Base-by-base conservation (phyloP, 2,888 invertebrate genomes). In the Micoletzkya japonica region DNA sequence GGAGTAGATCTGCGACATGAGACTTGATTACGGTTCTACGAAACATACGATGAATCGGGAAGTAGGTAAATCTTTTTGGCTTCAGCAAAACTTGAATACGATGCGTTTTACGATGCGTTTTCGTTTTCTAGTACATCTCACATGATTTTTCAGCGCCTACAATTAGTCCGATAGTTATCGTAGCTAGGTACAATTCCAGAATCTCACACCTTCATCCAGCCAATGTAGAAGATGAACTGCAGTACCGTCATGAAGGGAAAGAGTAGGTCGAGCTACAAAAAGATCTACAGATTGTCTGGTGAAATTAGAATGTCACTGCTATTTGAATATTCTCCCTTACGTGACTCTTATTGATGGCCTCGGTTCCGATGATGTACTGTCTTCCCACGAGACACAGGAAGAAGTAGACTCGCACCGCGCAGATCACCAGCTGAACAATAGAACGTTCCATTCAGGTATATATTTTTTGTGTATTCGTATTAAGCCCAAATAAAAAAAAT, bases 161-260 rank as follows among this genome's bases (percentile, higher is more conserved):
- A 28, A 56, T 26, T 17, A 26, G 30, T 54, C 26, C 26, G 26
- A 26, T n/a, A n/a, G n/a, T n/a, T n/a, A n/a, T n/a, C 26, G 28
- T 17, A 17, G n/a, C 3, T 54, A 54, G 6, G 3, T 14, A 54
- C 26, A 26, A 54, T 7, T 26, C 3, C 34, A 28, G 10, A 32
- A 32, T 17, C 34, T 28, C 14, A 2, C 50, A 54, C 64, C 54
- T 66, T 66, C 54, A 54, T 66, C 64, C 64, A 66, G 2, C 64
- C 64, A 0, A 66, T 36, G 28, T 66, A 66, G 54, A 66, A 66
- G 2, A 66, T 37, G 28, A 66, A 66, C 64, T 66, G 64, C 3
- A 66, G 64, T n/a, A 66, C 54, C 54, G 64, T 66, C 64, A 66
- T 66, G 26, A 66, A 37, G 17, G 64, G 64, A 28, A 66, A 52